Base-by-base conservation (phyloP, 2,888 invertebrate genomes). In the Sphecodes monilicornis region DNA sequence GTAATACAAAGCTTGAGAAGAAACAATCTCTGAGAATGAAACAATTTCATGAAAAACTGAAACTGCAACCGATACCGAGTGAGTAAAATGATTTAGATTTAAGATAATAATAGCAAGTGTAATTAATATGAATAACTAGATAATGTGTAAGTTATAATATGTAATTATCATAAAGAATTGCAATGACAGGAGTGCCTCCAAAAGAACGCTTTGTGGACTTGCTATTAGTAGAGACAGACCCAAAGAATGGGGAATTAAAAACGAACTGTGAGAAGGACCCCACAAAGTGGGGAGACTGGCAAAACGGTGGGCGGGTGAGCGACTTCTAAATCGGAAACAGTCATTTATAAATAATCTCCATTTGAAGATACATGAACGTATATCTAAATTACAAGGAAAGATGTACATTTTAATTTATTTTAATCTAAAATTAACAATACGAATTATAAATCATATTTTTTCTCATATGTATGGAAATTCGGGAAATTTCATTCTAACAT, bases 241-340 rank as follows among this genome's bases (percentile, higher is more conserved):
- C 92, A 26, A 82, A 80, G 32, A 93, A 77, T 70, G 92, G 93
- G 41, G 93, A 93, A 81, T 46, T 92, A 36, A 78, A 92, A 77
- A 43, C 92, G 29, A 80, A 93, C 71, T 84, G 72, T 39, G 94
- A 94, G 72, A 91, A 91, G 71, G 90, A 94, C 74, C 93, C 93
- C 76, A 94, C 93, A 13, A 93, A 93, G 86, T 94, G 93, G 93
- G 94, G 94, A 71, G 93, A 94, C 75, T 93, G 93, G 93, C 94
- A 94, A 71, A 84, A 90, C 74, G 89, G 91, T 74, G 93, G 94
- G 16, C 90, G 94, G 74, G 93, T 94, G 57, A 93, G 86, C 72
- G 93, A 93, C 78, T 94, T 94, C 83, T 94, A 57, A 93, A 73
- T 73, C 10, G 16, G 73, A 82, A 72, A 76, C 18, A 82, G 10